These are phyloP conservation scores for Pelecanus crispus DNA, from an alignment of 2,113 vertebrate genomes.

Conservation along the genomic window DNA sequence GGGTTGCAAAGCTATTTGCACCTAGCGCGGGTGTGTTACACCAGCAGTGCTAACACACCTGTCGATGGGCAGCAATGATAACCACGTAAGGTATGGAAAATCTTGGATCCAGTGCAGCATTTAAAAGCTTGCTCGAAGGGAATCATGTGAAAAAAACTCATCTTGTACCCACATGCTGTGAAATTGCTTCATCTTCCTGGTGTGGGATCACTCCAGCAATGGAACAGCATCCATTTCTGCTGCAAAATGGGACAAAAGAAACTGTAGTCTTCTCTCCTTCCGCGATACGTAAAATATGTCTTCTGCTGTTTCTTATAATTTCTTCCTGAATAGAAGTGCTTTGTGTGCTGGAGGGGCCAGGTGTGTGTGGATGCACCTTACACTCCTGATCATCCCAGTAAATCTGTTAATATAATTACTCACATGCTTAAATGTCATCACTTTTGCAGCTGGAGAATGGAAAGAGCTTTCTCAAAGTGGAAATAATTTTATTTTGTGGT, in stretches of 20 bases:
- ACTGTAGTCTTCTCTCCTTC: neutral
- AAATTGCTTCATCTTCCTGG: neutral
- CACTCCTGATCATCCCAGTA: neutral
- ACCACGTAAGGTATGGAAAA: neutral
- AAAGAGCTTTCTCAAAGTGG: neutral
- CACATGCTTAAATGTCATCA: neutral
- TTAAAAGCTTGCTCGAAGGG: neutral
- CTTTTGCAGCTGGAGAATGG: neutral
- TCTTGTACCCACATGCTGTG: neutral
- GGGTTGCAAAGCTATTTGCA: neutral
- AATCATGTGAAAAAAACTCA: neutral
- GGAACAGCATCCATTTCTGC: neutral
- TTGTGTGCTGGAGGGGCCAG: neutral
- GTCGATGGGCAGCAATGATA: neutral
- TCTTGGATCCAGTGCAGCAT: neutral
- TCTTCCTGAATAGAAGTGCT: neutral
- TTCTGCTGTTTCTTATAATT: neutral
- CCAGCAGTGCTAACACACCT: neutral
- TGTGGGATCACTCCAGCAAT: neutral
- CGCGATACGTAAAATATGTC: accelerated
- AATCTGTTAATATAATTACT: neutral
- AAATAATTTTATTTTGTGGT: neutral
- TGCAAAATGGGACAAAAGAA: neutral
- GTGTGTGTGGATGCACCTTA: neutral
- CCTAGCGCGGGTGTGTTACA: neutral